Conservation (phyloP, 1,140 invertebrate species). For the Heliconius himera region DNA sequence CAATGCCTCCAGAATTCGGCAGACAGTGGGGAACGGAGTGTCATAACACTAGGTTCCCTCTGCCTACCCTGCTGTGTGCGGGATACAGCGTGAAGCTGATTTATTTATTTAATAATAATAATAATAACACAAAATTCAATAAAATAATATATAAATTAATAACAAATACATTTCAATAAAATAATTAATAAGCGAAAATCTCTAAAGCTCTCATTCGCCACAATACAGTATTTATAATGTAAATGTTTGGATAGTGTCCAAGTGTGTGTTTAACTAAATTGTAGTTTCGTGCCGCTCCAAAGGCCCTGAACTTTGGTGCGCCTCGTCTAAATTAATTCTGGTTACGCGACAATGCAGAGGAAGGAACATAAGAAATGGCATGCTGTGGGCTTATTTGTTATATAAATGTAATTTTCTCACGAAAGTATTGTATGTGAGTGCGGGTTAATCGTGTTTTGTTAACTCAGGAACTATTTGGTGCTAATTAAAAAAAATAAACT, state of each 20-base stretch:
- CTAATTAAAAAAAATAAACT: too few relatives aligned
- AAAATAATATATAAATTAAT: neutral
- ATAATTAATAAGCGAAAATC: neutral
- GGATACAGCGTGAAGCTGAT: too few relatives aligned
- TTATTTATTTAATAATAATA: too few relatives aligned
- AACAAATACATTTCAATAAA: neutral
- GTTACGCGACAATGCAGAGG: conserved; percentile 33
- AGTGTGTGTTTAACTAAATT: conserved; percentile 40
- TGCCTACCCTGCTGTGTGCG: too few relatives aligned
- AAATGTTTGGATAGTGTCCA: conserved; percentile 38
- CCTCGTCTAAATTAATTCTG: conserved; percentile 43
- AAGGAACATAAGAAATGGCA: conserved; percentile 16
- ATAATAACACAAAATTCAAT: neutral
- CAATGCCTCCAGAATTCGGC: too few relatives aligned
- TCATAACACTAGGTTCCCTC: too few relatives aligned
- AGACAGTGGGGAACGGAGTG: too few relatives aligned
- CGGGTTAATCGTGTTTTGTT: too few relatives aligned
- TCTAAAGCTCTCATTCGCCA: conserved; percentile 17
- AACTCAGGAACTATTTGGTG: too few relatives aligned
- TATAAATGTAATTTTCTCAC: neutral
- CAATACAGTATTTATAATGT: conserved; percentile 36
- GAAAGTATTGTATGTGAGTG: too few relatives aligned
- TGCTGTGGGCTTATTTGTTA: neutral
- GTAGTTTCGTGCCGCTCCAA: conserved; percentile 36
- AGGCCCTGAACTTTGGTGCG: conserved; percentile 40